Evolutionary conservation across 2,113 vertebrate genomes (phyloP).

Genomic region (Bolborhynchus lineola): DNA sequence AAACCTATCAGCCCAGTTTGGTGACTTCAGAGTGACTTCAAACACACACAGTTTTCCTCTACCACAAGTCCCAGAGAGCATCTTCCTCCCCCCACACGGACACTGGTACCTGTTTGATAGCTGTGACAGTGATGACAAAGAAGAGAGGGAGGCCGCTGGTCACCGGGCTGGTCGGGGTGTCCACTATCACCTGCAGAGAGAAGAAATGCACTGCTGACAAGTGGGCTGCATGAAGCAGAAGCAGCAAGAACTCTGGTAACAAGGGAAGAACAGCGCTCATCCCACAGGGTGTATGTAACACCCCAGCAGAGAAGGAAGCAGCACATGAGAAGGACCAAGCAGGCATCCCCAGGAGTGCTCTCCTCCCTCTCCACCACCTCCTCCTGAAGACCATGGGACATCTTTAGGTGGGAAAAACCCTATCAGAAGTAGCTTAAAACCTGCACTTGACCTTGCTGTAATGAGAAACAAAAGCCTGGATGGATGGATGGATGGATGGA

Average conservation of each 20-base stretch:
- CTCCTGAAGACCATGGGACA: background rate
- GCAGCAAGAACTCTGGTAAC: background rate
- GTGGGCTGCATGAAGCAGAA: background rate
- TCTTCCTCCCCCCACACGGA: background rate
- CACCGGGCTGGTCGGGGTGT: conserved; percentile 96
- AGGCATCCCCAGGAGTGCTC: background rate
- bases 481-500: background rate
- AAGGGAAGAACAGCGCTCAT: background rate
- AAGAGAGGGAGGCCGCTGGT: conserved; percentile 97
- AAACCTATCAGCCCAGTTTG: background rate
- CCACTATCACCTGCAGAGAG: conserved; percentile 88
- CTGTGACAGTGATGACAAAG: conserved; percentile 97
- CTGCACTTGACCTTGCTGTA: background rate
- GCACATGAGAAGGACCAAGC: background rate
- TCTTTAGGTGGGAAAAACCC: background rate
- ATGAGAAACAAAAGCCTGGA: background rate
- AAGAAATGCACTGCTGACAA: background rate
- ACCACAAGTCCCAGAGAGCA: background rate
- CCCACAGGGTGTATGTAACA: background rate
- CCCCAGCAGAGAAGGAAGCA: background rate
- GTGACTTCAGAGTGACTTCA: background rate
- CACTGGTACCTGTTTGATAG: conserved; percentile 90
- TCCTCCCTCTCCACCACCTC: background rate
- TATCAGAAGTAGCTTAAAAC: background rate
- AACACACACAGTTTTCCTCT: background rate